A percentile compares a stretch with the other conserved stretches of the same genome.
These are phyloP conservation scores for Goniozus legneri DNA, from an alignment of 1,140 invertebrate genomes.

Conservation along the genomic window DNA sequence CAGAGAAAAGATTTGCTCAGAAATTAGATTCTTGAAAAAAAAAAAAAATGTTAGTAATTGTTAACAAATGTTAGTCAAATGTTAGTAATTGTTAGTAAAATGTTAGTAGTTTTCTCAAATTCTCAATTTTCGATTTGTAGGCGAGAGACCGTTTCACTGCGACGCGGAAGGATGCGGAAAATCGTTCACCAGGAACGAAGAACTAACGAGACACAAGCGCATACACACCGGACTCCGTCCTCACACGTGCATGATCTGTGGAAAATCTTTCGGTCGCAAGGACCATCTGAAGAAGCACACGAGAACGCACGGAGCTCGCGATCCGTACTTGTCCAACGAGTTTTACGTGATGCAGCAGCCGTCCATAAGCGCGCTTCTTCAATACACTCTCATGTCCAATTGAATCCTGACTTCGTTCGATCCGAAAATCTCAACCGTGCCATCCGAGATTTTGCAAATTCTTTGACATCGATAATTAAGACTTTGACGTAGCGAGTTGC, in stretches of 20 bases:
- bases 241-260: constrained; percentile 74
- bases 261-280: constrained; percentile 84
- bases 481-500: too few species aligned
- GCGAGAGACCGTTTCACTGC: constrained; percentile 83
- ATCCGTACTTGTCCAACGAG: constrained; percentile 25
- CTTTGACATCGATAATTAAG: too few species aligned
- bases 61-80: too few species aligned
- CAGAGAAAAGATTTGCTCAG: too few species aligned
- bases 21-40: too few species aligned
- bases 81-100: too few species aligned
- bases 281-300: constrained; percentile 85
- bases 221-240: constrained; percentile 85
- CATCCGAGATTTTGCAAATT: too few species aligned
- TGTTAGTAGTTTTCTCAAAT: too few species aligned
- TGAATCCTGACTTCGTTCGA: background rate
- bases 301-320: constrained; percentile 61
- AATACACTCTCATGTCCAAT: too few species aligned
- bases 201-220: constrained; percentile 84
- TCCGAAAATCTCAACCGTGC: too few species aligned
- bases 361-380: constrained; percentile 7
- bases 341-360: constrained; percentile 9
- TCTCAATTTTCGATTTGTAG: constrained; percentile 55
- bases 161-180: constrained; percentile 80
- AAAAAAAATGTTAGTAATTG: too few species aligned
- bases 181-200: constrained; percentile 89